Percentiles rank a stretch among this genome's conserved stretches.
phyloP scores from a whole-genome alignment of 2,113 vertebrate species.

The Synodontis membranacea region DNA sequence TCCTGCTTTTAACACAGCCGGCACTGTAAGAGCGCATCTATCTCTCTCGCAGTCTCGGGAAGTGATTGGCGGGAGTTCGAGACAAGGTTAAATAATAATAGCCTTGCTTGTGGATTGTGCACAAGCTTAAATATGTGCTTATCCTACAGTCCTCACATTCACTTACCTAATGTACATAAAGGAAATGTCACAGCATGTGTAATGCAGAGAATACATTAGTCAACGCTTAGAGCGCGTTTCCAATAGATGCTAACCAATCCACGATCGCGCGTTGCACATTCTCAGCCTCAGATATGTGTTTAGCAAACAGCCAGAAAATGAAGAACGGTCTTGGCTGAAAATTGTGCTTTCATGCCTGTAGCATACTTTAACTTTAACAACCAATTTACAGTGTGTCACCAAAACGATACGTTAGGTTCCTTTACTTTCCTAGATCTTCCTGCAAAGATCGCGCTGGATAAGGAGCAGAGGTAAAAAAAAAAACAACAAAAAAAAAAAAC shows the following conservation, averaged over 20 bases:
- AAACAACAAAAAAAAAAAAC: too few relatives aligned
- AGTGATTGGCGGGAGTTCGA: conserved; percentile 22
- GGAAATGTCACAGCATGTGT: conserved; percentile 23
- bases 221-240: neutral
- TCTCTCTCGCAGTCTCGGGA: neutral
- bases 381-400: neutral
- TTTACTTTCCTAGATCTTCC: neutral
- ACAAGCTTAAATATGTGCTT: conserved; percentile 6
- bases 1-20: conserved; percentile 22
- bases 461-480: neutral
- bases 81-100: conserved; percentile 21
- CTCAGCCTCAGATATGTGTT: neutral
- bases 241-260: neutral
- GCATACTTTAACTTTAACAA: neutral
- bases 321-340: neutral
- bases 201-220: neutral
- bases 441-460: neutral
- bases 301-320: neutral
- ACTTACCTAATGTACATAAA: neutral
- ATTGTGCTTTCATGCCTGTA: too few relatives aligned
- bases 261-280: neutral
- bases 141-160: neutral
- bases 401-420: neutral
- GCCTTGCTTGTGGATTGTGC: neutral
- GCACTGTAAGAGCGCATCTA: neutral